A percentile compares a stretch with the other conserved stretches of the same genome.
These are phyloP conservation scores for Girardia tigrina DNA, from an alignment of 2,888 invertebrate genomes.

Conservation along the genomic window DNA sequence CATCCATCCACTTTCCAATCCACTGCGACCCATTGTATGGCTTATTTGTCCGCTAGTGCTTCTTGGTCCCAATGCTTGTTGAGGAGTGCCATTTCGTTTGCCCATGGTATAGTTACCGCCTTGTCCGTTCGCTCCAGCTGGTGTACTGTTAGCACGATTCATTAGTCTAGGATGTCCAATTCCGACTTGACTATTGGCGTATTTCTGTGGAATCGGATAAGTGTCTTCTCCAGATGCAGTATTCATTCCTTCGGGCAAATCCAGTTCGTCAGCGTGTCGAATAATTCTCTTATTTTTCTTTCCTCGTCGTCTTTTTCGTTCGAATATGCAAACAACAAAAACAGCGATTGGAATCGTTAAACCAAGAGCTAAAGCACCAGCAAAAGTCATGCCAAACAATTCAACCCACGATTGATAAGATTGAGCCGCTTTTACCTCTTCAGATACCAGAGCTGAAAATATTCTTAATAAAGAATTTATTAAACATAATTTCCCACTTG, in stretches of 20 bases:
- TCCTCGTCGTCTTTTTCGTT: conserved; percentile 32
- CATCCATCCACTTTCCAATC: conserved; percentile 14
- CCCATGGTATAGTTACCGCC: conserved; percentile 2
- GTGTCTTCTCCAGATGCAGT: conserved; percentile 19
- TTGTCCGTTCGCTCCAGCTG: background rate
- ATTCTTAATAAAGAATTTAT: too few species aligned
- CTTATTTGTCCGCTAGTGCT: background rate
- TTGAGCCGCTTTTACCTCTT: background rate
- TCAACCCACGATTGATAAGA: conserved; percentile 25
- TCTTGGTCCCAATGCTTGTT: background rate
- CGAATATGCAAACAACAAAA: conserved; percentile 32
- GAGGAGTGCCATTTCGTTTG: conserved; percentile 17
- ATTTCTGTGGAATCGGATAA: conserved; percentile 19
- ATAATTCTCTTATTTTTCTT: conserved; percentile 35
- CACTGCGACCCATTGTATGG: background rate
- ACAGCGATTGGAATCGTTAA: conserved; percentile 35
- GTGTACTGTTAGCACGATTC: background rate
- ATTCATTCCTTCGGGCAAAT: conserved; percentile 29
- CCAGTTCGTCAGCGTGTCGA: conserved; percentile 24
- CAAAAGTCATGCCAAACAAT: conserved; percentile 34
- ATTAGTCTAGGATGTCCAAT: conserved; percentile 9
- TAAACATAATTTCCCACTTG: conserved; percentile 26
- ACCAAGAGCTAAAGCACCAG: conserved; percentile 35
- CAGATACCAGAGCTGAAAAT: too few species aligned
- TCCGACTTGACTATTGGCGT: background rate